Conservation (phyloP, 2,113 vertebrate genomes). For the Salvator merianae region DNA sequence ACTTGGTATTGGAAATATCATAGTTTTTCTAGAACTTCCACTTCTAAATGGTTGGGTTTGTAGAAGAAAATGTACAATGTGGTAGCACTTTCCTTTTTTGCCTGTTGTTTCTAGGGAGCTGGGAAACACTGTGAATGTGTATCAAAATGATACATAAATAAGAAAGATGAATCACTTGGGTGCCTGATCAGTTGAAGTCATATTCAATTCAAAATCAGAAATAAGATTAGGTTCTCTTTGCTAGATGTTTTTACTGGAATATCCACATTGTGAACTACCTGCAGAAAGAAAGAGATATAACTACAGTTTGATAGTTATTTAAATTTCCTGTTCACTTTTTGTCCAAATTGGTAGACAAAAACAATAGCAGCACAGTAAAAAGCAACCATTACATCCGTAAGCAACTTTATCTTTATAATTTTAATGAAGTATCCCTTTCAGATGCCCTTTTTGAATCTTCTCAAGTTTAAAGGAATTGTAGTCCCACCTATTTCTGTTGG, state of each 20-base stretch:
- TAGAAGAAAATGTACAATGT: not conserved
- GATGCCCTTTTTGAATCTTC: constrained; percentile 30
- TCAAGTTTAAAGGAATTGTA: constrained; percentile 11
- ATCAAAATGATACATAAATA: too few species aligned
- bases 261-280: constrained; percentile 5
- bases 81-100: not conserved
- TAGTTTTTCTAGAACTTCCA: too few species aligned
- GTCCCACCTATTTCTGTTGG: not conserved
- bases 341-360: constrained; percentile 55
- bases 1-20: too few species aligned
- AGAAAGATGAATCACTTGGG: not conserved
- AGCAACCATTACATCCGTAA: constrained; percentile 36
- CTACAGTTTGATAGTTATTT: constrained; percentile 27
- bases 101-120: not conserved
- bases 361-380: constrained; percentile 31
- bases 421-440: constrained; percentile 49
- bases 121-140: not conserved
- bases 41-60: too few species aligned
- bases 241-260: constrained; percentile 1
- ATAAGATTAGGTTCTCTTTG: not conserved
- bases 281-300: constrained; percentile 25
- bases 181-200: too few species aligned
- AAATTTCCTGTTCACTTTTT: constrained; percentile 45
- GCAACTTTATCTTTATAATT: constrained; percentile 56
- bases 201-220: not conserved